Percentiles rank a stretch among this genome's conserved stretches.
Evolutionary conservation across 2,888 invertebrate genomes (phyloP).

Genomic region (Trachelus stipa): DNA sequence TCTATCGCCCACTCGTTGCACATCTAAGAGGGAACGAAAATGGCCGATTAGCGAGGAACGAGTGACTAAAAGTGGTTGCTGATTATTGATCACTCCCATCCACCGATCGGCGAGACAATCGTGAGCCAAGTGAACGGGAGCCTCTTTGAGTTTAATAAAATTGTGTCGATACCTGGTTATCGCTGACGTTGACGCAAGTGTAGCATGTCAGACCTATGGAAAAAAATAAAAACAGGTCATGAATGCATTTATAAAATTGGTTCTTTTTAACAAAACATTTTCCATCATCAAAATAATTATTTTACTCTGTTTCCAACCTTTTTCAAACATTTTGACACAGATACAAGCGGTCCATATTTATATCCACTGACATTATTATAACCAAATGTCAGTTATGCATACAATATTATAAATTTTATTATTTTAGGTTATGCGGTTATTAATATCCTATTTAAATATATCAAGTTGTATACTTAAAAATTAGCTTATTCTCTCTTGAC

Average conservation of each 20-base stretch:
- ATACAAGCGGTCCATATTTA: too few species aligned
- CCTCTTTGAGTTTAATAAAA: neutral
- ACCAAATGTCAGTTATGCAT: too few species aligned
- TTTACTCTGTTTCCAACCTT: neutral
- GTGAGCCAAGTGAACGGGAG: neutral
- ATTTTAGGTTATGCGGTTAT: too few species aligned
- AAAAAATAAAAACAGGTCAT: slow-evolving; percentile 30
- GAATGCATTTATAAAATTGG: neutral
- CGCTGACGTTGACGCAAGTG: slow-evolving; percentile 75
- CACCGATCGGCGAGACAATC: neutral
- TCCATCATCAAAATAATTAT: neutral
- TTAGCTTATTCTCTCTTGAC: too few species aligned
- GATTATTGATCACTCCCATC: slow-evolving; percentile 1
- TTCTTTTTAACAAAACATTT: neutral
- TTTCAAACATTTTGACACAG: too few species aligned
- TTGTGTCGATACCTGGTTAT: slow-evolving; percentile 67
- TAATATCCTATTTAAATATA: too few species aligned
- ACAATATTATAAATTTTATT: too few species aligned
- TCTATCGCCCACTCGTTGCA: slow-evolving; percentile 75
- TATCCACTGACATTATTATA: too few species aligned
- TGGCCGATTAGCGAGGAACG: neutral
- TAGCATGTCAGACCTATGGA: slow-evolving; percentile 70
- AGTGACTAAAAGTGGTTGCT: neutral
- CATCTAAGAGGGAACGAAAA: slow-evolving; percentile 57
- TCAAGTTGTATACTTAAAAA: too few species aligned